Evolutionary conservation across 2,113 vertebrate genomes (phyloP), one percentile per base, ranked within the genome.

Genomic region (Prochilodus magdalenae): DNA sequence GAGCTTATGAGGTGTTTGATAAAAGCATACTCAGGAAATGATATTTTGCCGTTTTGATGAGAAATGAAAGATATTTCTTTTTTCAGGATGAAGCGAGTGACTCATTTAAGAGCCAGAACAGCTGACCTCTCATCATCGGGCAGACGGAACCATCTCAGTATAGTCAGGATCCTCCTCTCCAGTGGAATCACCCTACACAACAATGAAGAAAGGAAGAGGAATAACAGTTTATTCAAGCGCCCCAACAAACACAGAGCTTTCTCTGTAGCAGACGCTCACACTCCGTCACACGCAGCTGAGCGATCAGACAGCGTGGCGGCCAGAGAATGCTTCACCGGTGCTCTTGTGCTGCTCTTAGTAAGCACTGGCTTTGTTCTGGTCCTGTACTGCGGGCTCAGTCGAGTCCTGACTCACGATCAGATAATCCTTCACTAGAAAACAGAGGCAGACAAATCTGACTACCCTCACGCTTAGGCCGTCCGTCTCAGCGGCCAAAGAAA

Each of bases 81-180:
- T n/a, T n/a, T 11, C 47, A 49, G 1, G 4, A 49, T 49, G 47
- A 14, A 49, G 13, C 10, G 8, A 22, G 5, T 1, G 18, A 22
- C 5, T 2, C 20, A 6, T 22, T 6, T 55, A 51, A 51, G 49
- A 51, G 49, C 49, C 49, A 16, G 16, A 33, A 33, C 5, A 77
- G 72, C 93, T 13, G 24, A 97, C 98, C 97, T 96, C 89, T 97
- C 94, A 0, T 92, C 86, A 29, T 97, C 96, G 0, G 97, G 95
- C 77, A 99, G 91, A 0, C 94, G 93, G 26, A 99, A 92, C 98
- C 97, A 99, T 18, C 93, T 94, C 63, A 99, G 89, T 73, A 98
- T 98, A 73, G 98, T 98, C 67, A 98, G 86, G 70, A 99, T 95
- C 87, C 97, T 95, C 75, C 97, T 93, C 88, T 99, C 97, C 2